Base-by-base conservation (phyloP, 2,888 invertebrate genomes). In the Pyrrhia umbra region DNA sequence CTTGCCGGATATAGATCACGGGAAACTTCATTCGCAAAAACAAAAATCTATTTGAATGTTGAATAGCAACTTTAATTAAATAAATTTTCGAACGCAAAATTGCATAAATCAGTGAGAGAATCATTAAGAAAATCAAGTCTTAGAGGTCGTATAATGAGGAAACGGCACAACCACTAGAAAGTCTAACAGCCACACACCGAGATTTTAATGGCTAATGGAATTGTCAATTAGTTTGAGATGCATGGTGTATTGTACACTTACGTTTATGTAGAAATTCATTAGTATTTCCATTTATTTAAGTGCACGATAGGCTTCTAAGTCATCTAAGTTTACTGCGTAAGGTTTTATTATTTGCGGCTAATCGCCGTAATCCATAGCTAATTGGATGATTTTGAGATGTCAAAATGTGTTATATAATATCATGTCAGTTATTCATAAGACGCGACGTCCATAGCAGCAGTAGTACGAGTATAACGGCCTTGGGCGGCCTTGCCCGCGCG, bases 401-500 rank as follows among this genome's bases (percentile, higher is more conserved):
- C 46, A 55, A 60, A 43, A 50, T 34, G 50, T 23, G 42, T 21
- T 71, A 55, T 13, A 34, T 34, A 70, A 70, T 62, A 75, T 54
- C 51, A 56, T 39, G 40, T 63, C 39, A 10, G 47, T 62, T 71
- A 78, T 71, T 75, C 68, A 75, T 78, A 61, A 67, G 46, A 72
- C 58, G 64, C 47, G 43, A 65, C 55, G 42, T 75, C 68, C 58
- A 74, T 68, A 73, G 60, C 57, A 65, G 56, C 56, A 50, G 70
- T 59, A 64, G 81, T 82, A 79, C 81, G 81, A 81, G 87, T 84
- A 86, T 88, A 90, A 90, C 91, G 91, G 92, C 94, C 94, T 93
- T 93, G 93, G 82, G 72, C 88, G 94, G 90, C 93, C 94, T 94
- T 93, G 94, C 87, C 85, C 80, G 81, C 80, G 87, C 86, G 79